Percentiles rank a stretch among this genome's conserved stretches.
Conservation (phyloP, 2,113 vertebrate genomes). For the Coptodon rendalli region DNA sequence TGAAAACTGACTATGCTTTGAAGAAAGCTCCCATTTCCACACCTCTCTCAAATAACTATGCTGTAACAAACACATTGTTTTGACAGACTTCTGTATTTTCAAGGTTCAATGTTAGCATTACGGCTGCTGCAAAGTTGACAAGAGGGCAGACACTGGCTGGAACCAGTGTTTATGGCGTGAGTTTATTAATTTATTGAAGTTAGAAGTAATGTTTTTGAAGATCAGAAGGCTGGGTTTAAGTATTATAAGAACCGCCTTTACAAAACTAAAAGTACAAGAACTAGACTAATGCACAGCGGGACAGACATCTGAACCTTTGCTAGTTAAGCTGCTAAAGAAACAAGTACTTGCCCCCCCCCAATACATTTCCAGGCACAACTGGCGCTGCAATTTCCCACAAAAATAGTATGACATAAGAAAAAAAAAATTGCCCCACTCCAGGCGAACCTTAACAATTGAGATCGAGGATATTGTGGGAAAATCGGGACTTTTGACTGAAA, state of each 20-base stretch:
- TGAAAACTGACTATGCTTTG: neutral
- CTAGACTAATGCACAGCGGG: neutral
- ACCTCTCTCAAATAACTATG: neutral
- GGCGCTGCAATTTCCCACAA: neutral
- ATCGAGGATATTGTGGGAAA: neutral
- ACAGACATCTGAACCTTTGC: neutral
- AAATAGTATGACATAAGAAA: neutral
- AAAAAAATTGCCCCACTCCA: neutral
- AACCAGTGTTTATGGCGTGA: neutral
- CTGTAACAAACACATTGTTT: neutral
- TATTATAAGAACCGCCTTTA: neutral
- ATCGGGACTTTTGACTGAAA: neutral
- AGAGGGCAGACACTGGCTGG: neutral
- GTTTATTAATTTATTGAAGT: neutral
- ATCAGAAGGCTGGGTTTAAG: neutral
- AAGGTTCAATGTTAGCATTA: neutral
- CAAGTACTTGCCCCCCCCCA: neutral
- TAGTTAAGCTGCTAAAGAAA: neutral
- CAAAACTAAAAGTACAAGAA: neutral
- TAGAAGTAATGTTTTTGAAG: neutral
- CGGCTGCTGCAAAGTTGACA: neutral
- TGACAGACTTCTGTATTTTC: neutral
- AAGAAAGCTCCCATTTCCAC: neutral
- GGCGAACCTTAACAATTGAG: neutral
- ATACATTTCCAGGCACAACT: neutral